These are phyloP conservation scores for Molossus molossus DNA, from an alignment of 2,797 vertebrate genomes.

Conservation along the genomic window DNA sequence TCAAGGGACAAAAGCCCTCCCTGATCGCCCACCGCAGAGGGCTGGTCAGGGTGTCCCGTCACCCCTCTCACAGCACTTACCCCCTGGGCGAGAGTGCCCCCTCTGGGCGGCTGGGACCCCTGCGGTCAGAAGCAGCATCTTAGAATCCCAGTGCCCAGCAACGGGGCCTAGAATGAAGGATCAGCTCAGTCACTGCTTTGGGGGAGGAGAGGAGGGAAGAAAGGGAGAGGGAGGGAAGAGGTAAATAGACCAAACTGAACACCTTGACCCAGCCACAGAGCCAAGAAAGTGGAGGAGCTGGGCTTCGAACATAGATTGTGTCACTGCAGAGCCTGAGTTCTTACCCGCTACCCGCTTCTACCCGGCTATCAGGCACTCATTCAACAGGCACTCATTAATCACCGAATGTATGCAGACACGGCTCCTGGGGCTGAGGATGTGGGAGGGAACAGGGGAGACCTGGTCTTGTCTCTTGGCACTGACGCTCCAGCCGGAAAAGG, in stretches of 20 bases:
- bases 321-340: background rate
- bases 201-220: background rate
- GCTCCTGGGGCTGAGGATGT: background rate
- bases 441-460: background rate
- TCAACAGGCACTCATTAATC: background rate
- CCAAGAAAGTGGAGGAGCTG: background rate
- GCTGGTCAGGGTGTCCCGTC: background rate
- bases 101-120: accelerated
- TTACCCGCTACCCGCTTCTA: background rate
- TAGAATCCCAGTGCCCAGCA: background rate
- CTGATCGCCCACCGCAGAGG: background rate
- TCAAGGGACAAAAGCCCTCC: background rate
- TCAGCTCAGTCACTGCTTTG: background rate
- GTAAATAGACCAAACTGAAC: background rate
- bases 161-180: background rate
- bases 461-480: background rate
- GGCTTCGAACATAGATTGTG: background rate
- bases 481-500: background rate
- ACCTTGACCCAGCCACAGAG: background rate
- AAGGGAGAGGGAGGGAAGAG: background rate
- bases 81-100: accelerated
- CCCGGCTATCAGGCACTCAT: background rate
- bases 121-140: background rate
- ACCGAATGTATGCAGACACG: background rate
- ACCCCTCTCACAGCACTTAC: background rate